Percentiles rank a stretch among this genome's conserved stretches.
phyloP scores from a whole-genome alignment of 1,140 invertebrate species.

The Drepana arcuata region DNA sequence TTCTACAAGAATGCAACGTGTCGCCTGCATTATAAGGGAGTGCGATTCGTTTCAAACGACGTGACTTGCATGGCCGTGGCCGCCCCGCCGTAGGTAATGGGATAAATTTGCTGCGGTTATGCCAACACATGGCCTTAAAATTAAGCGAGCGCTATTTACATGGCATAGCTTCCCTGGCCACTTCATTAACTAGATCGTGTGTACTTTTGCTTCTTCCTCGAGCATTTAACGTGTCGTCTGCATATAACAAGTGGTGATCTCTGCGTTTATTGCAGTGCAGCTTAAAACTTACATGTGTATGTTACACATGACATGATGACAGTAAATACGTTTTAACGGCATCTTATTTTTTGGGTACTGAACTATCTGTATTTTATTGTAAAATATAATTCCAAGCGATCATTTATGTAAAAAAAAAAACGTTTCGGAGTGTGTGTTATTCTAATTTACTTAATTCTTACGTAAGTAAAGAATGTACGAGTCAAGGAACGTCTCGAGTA shows the following conservation, averaged over 20 bases:
- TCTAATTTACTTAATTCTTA: no score
- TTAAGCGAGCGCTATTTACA: slow-evolving; percentile 63
- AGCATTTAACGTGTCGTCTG: slow-evolving; percentile 19
- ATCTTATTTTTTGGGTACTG: no score
- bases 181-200: slow-evolving; percentile 57
- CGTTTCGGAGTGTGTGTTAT: no score
- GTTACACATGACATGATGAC: no score
- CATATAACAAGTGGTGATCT: no score
- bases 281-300: no score
- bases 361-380: no score
- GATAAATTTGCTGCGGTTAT: slow-evolving; percentile 69
- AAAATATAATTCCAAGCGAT: no score
- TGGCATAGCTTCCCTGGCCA: slow-evolving; percentile 44
- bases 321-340: no score
- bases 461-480: slow-evolving; percentile 34
- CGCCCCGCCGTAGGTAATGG: slow-evolving; percentile 66
- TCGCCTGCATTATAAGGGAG: no score
- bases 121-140: slow-evolving; percentile 64
- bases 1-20: slow-evolving; percentile 21
- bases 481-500: slow-evolving; percentile 57
- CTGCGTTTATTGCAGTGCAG: no score
- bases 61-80: slow-evolving; percentile 64
- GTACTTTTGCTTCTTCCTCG: slow-evolving; percentile 26
- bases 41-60: slow-evolving; percentile 68
- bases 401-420: no score